These are phyloP conservation scores for Diplogasteroides magnus DNA, from an alignment of 1,140 invertebrate genomes.

Conservation along the genomic window DNA sequence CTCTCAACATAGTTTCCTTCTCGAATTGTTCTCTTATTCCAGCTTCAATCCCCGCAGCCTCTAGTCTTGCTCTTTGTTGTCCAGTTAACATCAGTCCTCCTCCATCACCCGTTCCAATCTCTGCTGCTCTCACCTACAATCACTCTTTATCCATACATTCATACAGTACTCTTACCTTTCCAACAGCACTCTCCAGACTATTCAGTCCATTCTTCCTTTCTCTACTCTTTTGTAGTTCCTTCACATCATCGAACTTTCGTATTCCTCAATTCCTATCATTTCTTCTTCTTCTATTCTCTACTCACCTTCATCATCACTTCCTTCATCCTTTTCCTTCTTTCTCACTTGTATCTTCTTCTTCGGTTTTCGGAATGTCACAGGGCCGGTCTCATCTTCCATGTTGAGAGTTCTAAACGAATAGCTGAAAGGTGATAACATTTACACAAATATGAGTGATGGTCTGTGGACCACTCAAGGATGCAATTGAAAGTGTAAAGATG, in stretches of 20 bases:
- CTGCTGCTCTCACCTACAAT: slow-evolving; percentile 42
- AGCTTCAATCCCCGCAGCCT: slow-evolving; percentile 47
- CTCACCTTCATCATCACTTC: slow-evolving; percentile 2
- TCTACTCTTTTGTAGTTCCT: slow-evolving; percentile 41
- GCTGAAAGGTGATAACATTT: background rate
- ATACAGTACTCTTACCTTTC: slow-evolving; percentile 18
- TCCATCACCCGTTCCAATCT: slow-evolving; percentile 41
- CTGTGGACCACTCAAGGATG: too few relatives aligned
- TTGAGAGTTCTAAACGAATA: background rate
- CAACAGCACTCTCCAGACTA: slow-evolving; percentile 53
- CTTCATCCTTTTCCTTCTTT: slow-evolving; percentile 20
- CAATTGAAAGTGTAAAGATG: too few relatives aligned
- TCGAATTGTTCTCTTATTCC: slow-evolving; percentile 54
- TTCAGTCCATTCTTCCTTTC: slow-evolving; percentile 45
- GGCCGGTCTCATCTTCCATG: background rate
- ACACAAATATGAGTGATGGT: background rate
- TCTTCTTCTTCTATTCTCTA: slow-evolving; percentile 30
- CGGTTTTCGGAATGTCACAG: slow-evolving; percentile 3
- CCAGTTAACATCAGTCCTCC: slow-evolving; percentile 34
- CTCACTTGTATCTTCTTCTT: background rate
- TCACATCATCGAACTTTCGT: too few relatives aligned
- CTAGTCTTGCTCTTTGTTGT: slow-evolving; percentile 40
- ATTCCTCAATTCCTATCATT: too few relatives aligned
- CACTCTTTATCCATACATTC: slow-evolving; percentile 35
- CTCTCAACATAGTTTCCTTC: slow-evolving; percentile 51